Conservation (phyloP, 2,888 invertebrate species). For the Dryococelus australis region DNA sequence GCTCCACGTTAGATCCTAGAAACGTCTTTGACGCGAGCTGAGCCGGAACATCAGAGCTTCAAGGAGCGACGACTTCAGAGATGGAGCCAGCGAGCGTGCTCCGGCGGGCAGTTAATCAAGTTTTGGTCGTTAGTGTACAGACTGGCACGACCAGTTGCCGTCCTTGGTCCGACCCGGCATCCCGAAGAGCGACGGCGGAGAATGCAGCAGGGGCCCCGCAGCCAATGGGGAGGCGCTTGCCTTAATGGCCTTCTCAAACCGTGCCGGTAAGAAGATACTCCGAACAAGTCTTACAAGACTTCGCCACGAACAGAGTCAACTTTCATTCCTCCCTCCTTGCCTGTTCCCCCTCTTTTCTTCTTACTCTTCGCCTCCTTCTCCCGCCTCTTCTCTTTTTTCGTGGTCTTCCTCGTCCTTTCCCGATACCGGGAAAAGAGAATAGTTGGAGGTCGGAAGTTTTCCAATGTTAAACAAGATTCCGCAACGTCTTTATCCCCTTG, state of each 20-base stretch:
- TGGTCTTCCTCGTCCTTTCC: too few species aligned
- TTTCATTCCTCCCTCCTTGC: background rate
- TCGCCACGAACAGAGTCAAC: background rate
- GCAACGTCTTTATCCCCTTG: too few species aligned
- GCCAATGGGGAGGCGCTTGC: conserved; percentile 33
- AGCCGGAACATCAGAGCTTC: too few species aligned
- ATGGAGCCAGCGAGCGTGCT: background rate
- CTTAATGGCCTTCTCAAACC: conserved; percentile 24
- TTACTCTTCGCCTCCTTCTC: too few species aligned
- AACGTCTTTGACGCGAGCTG: too few species aligned
- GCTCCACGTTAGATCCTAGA: too few species aligned
- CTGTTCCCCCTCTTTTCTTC: background rate
- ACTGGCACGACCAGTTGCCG: conserved; percentile 20
- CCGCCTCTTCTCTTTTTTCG: too few species aligned
- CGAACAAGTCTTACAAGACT: conserved; percentile 23
- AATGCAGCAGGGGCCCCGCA: background rate
- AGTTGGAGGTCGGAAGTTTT: too few species aligned
- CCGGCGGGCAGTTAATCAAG: background rate
- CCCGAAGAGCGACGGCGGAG: background rate
- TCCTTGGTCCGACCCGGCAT: conserved; percentile 22
- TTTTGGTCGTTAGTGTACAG: conserved; percentile 20
- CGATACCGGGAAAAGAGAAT: too few species aligned
- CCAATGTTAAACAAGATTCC: too few species aligned
- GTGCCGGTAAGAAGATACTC: background rate
- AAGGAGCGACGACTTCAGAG: background rate